A percentile compares a stretch with the other conserved stretches of the same genome.
phyloP scores from a whole-genome alignment of 1,140 invertebrate genomes.

The Dendroctonus valens region DNA sequence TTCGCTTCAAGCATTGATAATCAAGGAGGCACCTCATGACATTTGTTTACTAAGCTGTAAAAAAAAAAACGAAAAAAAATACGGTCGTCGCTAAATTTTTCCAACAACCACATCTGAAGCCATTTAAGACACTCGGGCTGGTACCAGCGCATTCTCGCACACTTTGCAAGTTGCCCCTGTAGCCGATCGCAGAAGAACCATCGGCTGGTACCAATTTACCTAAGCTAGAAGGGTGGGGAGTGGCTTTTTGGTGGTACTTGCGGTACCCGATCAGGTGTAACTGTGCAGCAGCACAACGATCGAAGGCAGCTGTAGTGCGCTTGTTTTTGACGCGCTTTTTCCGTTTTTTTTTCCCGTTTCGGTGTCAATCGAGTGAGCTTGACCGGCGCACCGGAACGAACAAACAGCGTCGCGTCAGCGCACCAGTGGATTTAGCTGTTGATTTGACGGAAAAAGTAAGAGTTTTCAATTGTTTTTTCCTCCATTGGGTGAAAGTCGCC shows the following conservation, averaged over 20 bases:
- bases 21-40: no score
- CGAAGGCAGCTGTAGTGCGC: slow-evolving; percentile 10
- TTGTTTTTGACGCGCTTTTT: slow-evolving; percentile 9
- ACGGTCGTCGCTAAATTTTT: not conserved
- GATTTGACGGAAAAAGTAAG: no score
- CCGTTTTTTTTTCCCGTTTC: slow-evolving; percentile 4
- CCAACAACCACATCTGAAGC: no score
- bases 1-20: no score
- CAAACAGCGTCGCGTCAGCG: not conserved
- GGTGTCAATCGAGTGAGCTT: not conserved
- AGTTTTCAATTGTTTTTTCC: no score
- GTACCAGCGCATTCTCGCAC: not conserved
- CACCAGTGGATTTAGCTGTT: no score
- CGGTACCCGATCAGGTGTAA: slow-evolving; percentile 28
- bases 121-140: no score
- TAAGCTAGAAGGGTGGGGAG: slow-evolving; percentile 3
- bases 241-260: slow-evolving; percentile 18
- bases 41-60: not conserved
- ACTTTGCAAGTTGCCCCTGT: slow-evolving; percentile 9
- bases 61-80: not conserved
- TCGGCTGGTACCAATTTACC: slow-evolving; percentile 22
- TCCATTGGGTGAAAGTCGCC: no score
- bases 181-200: slow-evolving; percentile 17
- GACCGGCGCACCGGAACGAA: not conserved
- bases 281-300: slow-evolving; percentile 19